Evolutionary conservation across 64 coral and sea anemone species (phyloP).

Genomic region (Montipora capricornis): DNA sequence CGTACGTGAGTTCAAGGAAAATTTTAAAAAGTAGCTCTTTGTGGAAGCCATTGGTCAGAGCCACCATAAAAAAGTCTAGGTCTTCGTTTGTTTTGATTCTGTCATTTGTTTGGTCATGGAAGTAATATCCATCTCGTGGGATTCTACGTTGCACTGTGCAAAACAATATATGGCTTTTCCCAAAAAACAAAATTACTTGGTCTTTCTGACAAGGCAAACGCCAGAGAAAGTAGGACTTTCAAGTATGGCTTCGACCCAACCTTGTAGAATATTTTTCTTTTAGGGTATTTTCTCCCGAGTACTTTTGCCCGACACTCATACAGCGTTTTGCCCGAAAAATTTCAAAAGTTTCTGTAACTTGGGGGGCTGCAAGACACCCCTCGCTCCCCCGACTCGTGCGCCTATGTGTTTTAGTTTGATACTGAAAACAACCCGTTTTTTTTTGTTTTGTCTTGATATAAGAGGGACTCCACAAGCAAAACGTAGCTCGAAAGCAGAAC

Average conservation of each 20-base stretch:
- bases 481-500: too few relatives aligned
- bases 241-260: neutral
- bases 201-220: conserved; percentile 14
- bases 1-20: neutral
- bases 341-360: conserved; percentile 1
- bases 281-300: too few relatives aligned
- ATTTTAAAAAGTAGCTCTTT: neutral
- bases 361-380: too few relatives aligned
- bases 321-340: neutral
- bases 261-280: neutral
- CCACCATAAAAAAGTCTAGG: neutral
- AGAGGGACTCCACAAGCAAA: too few relatives aligned
- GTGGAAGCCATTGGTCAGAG: neutral
- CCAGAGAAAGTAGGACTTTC: neutral
- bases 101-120: neutral
- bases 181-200: neutral
- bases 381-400: too few relatives aligned
- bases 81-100: too few relatives aligned
- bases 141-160: neutral
- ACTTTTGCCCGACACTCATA: neutral
- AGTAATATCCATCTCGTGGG: neutral
- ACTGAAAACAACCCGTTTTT: too few relatives aligned
- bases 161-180: neutral
- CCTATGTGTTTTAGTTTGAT: too few relatives aligned
- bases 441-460: too few relatives aligned